Evolutionary conservation across 2,113 vertebrate genomes (phyloP), one percentile per base, ranked within the genome.

Genomic region (Clarias gariepinus): DNA sequence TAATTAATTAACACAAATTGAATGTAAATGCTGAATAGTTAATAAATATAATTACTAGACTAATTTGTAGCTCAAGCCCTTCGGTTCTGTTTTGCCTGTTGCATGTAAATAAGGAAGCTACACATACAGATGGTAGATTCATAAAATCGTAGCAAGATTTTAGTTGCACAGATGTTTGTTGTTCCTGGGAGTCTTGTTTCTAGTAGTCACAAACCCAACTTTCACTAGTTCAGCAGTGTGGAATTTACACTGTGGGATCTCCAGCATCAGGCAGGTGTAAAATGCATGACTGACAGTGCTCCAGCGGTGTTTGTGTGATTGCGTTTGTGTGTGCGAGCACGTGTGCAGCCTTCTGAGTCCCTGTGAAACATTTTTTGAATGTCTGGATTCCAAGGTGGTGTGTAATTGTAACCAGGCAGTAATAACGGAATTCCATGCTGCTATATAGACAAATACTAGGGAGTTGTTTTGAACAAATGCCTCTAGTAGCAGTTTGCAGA

Each of bases 151-250:
- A 58, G 30, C 3, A 60, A 33, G 77, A 80, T 80, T 69, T 57
- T 25, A 83, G 64, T 66, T 28, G 7, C 52, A 23, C 81, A 33
- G 81, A 69, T 55, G 28, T 83, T 69, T 55, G 63, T 55, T 30
- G 33, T 55, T 47, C 36, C 82, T 84, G 4, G 3, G 52, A 84
- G 82, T 30, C 33, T 77, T 66, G 47, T 85, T 77, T 77, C 16
- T 19, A 41, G 12, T 36, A 73, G 68, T 25, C 68, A 18, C 66
- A 74, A 58, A 23, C 18, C 53, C 53, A 71, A 57, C 13, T 60
- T 80, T 85, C 74, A 85, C 2, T 41, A 78, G 84, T 30, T 86
- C 53, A 63, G 85, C 57, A 64, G 79, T 74, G 30, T 61, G 41
- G 80, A 81, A 73, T 86, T 81, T 52, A 63, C 85, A 16, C 57